Evolutionary conservation across 2,888 invertebrate species (phyloP), one percentile per base, ranked within the genome.

Genomic region (Agrenia bidenticulata): DNA sequence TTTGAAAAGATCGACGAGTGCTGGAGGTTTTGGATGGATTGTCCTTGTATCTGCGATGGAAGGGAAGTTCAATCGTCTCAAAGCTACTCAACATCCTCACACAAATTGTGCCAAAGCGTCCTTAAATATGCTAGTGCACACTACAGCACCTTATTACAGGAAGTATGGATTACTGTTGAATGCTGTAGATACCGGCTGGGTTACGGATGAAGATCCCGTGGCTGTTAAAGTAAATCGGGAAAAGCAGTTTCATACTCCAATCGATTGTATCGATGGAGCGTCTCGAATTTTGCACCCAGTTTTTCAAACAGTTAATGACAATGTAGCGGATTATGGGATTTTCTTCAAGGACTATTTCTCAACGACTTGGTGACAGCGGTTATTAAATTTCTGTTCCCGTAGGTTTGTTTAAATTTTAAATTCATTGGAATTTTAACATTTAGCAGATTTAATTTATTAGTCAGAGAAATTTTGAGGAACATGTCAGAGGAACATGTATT

Each of bases 121-220:
- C 11, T 60, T 73, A 11, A 73, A 73, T 62, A 73, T 73, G 73
- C 55, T 73, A 54, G 73, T 65, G 11, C 67, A 73, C 2, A 73
- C 73, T 17, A 64, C 67, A 15, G 69, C 61, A 11, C 24, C n/a
- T 0, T 65, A 73, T 26, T 73, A 65, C 54, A 37, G 41, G 19
- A 26, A 49, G 26, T 57, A 58, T 42, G 62, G 62, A 5, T 51
- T 73, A 23, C 59, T 64, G 17, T 58, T 73, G 62, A 72, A 61
- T 51, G 60, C 64, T 15, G 73, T 73, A 9, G 73, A 74, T 55
- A 73, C 73, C 13, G 73, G 73, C n/a, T 72, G 70, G 73, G 65
- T 72, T 42, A 72, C 66, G 1, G 72, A 73, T 24, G 72, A 73
- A 51, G 39, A 61, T 26, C 72, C 72, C 1, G 13, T 58, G 4